A percentile compares a stretch with the other conserved stretches of the same genome.
These are phyloP conservation scores for Oreochromis mossambicus DNA, from an alignment of 2,797 vertebrate genomes.

Conservation along the genomic window DNA sequence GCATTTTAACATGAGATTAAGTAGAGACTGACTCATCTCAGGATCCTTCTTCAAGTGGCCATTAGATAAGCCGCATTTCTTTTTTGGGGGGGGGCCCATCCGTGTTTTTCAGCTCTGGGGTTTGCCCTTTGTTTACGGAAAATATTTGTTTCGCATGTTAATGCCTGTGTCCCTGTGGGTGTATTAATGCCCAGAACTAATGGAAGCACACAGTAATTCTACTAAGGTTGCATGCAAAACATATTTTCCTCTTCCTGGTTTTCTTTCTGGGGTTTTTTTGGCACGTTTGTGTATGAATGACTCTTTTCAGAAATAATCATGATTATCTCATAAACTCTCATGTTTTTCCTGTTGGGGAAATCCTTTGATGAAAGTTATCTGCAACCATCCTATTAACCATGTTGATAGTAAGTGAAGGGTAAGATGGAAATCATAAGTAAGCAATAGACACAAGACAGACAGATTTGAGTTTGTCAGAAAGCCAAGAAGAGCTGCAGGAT, in stretches of 20 bases:
- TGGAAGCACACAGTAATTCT: neutral
- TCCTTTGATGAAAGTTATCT: neutral
- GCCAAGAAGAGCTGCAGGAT: neutral
- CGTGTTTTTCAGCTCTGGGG: accelerated
- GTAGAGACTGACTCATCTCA: accelerated
- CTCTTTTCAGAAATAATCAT: neutral
- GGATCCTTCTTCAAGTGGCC: neutral
- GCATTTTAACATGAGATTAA: neutral
- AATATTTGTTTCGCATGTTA: accelerated
- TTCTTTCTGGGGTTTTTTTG: accelerated
- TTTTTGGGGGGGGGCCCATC: neutral
- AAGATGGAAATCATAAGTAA: neutral
- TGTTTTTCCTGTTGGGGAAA: neutral
- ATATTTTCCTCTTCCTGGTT: neutral
- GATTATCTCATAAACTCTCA: neutral
- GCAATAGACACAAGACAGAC: neutral
- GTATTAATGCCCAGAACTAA: neutral
- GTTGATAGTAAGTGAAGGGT: neutral
- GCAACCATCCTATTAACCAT: neutral
- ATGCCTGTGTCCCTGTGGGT: neutral
- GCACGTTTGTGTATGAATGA: neutral
- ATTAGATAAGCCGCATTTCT: accelerated
- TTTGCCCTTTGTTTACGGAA: neutral
- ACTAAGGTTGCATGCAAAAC: neutral
- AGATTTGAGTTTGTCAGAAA: neutral